Evolutionary conservation across 1,140 invertebrate species (phyloP).

Genomic region (Polypedilum pembai): DNA sequence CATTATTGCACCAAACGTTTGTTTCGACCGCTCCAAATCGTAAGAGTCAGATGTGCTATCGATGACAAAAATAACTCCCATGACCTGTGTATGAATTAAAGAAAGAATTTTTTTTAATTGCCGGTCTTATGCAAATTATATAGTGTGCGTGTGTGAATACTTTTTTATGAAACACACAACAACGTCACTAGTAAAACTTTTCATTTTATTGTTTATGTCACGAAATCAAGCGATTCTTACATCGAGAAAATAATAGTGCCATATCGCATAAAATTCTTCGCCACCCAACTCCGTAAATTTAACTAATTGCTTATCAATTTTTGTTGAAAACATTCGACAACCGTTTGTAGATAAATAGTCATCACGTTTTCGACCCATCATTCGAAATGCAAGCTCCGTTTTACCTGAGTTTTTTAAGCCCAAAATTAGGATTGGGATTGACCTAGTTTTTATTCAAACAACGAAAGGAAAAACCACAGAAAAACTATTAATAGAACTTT

Average conservation of each 20-base stretch:
- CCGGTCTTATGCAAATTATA: neutral
- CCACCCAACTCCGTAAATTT: constrained; percentile 4
- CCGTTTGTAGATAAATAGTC: neutral
- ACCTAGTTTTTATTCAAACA: neutral
- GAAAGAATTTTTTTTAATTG: neutral
- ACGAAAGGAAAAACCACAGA: neutral
- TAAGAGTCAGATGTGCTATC: neutral
- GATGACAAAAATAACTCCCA: neutral
- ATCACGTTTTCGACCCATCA: neutral
- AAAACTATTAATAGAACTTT: neutral
- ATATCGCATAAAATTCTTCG: constrained; percentile 24
- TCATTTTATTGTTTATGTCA: constrained; percentile 13
- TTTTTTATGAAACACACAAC: too few species aligned
- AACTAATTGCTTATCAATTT: constrained; percentile 16
- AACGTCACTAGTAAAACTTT: neutral
- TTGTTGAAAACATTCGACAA: constrained; percentile 13
- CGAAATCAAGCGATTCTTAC: constrained; percentile 16
- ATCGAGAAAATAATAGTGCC: constrained; percentile 19
- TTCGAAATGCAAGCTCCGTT: constrained; percentile 1
- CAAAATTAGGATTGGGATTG: neutral
- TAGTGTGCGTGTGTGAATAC: too few species aligned
- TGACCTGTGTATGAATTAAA: neutral
- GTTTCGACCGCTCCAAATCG: constrained; percentile 1
- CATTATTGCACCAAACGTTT: constrained; percentile 13
- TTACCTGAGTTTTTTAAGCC: neutral